Conservation (phyloP, 1,140 invertebrate species). For the Brachionus rubens region DNA sequence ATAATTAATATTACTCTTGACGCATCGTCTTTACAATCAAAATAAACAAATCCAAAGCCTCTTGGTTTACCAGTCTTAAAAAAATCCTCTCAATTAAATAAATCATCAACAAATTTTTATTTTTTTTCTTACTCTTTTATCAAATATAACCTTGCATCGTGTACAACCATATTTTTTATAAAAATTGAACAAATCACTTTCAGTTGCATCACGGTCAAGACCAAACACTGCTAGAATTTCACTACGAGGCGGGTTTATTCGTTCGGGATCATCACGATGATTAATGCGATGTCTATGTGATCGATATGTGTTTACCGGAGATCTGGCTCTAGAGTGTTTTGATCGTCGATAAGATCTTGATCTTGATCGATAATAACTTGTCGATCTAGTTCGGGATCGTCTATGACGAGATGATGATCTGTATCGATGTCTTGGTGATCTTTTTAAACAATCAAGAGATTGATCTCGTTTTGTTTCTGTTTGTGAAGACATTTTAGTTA, state of each 20-base stretch:
- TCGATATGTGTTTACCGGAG: background rate
- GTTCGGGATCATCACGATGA: background rate
- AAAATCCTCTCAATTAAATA: background rate
- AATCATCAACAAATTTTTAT: background rate
- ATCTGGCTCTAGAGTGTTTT: background rate
- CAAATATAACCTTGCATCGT: conserved; percentile 27
- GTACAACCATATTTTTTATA: conserved; percentile 32
- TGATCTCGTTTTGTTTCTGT: no score
- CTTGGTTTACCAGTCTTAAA: conserved; percentile 30
- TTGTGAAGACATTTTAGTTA: no score
- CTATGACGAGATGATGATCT: background rate
- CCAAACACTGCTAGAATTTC: conserved; percentile 30
- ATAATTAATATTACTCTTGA: conserved; percentile 40
- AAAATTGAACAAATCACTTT: conserved; percentile 16
- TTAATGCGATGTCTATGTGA: background rate
- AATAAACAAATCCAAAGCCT: conserved; percentile 45
- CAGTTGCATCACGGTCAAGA: conserved; percentile 15
- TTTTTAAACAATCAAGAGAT: background rate
- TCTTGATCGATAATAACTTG: background rate
- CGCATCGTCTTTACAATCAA: conserved; percentile 23
- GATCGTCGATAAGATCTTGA: background rate
- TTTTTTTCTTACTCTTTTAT: conserved; percentile 23
- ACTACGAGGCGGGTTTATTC: background rate
- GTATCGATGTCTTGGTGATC: background rate
- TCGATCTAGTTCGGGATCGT: background rate